Percentiles rank a stretch among this genome's conserved stretches.
phyloP scores from a whole-genome alignment of 2,113 vertebrate genomes.

The Siniperca chuatsi region DNA sequence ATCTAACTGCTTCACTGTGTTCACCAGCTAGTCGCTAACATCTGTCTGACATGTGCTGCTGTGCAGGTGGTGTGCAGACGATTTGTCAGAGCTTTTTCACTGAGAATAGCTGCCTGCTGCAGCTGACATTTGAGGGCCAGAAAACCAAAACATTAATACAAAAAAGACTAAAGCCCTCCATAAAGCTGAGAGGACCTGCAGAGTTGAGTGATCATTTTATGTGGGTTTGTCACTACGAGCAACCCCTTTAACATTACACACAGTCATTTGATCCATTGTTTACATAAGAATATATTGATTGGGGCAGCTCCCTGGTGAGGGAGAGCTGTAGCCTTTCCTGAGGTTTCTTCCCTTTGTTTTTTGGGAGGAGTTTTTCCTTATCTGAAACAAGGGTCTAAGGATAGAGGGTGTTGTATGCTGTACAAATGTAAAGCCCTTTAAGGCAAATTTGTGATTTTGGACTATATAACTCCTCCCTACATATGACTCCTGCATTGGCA shows the following conservation, averaged over 20 bases:
- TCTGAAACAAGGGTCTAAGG: too few species aligned
- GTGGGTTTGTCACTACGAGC: too few species aligned
- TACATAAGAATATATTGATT: background rate
- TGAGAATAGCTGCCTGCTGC: background rate
- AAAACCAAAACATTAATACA: background rate
- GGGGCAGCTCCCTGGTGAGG: background rate
- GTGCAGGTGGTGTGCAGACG: background rate
- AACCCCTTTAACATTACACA: background rate
- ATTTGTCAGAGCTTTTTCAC: background rate
- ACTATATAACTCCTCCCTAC: too few species aligned
- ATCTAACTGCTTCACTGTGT: background rate
- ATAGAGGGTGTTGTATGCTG: too few species aligned
- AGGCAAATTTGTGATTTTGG: too few species aligned
- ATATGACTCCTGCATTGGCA: too few species aligned
- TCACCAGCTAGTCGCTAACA: background rate
- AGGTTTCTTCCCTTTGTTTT: too few species aligned
- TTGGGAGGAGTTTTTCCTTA: too few species aligned
- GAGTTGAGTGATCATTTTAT: background rate
- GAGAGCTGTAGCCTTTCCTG: too few species aligned
- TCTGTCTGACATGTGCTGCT: background rate
- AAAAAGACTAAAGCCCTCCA: background rate
- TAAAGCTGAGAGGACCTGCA: too few species aligned
- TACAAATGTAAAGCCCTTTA: too few species aligned
- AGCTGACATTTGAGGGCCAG: background rate
- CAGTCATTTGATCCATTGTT: background rate